phyloP scores from a whole-genome alignment of 2,888 invertebrate species.

The Agriopis marginaria region DNA sequence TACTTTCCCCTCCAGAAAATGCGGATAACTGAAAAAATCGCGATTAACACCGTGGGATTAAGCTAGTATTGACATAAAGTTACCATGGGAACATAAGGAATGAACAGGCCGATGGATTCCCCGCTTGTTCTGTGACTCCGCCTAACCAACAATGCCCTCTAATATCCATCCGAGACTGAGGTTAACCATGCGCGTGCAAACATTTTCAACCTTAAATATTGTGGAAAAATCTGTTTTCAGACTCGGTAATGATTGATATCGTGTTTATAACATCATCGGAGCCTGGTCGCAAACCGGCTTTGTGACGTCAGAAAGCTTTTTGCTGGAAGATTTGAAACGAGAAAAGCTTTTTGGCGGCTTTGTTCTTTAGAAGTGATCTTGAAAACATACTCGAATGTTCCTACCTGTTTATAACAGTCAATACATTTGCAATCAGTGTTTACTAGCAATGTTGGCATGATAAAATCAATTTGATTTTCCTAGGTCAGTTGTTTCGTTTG shows the following conservation, averaged over 20 bases:
- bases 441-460: too few relatives aligned
- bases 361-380: conserved; percentile 16
- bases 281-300: conserved; percentile 25
- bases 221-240: conserved; percentile 44
- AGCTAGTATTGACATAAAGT: too few relatives aligned
- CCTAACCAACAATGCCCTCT: conserved; percentile 53
- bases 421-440: neutral
- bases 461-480: too few relatives aligned
- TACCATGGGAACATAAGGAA: too few relatives aligned
- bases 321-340: conserved; percentile 2
- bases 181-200: conserved; percentile 59
- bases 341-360: conserved; percentile 24
- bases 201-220: conserved; percentile 61
- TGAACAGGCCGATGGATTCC: neutral
- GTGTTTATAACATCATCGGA: conserved; percentile 38
- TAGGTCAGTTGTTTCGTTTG: too few relatives aligned
- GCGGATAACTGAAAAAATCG: too few relatives aligned
- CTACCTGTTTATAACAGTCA: neutral
- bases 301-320: conserved; percentile 40
- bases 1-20: too few relatives aligned
- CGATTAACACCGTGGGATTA: too few relatives aligned
- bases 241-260: conserved; percentile 47
- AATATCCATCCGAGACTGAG: conserved; percentile 58
- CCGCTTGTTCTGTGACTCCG: conserved; percentile 46
- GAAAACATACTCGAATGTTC: conserved; percentile 9